These are phyloP conservation scores for Hexactinellida sp. DNA, from an alignment of 37 sponge, comb jelly and placozoan genomes.

Conservation along the genomic window DNA sequence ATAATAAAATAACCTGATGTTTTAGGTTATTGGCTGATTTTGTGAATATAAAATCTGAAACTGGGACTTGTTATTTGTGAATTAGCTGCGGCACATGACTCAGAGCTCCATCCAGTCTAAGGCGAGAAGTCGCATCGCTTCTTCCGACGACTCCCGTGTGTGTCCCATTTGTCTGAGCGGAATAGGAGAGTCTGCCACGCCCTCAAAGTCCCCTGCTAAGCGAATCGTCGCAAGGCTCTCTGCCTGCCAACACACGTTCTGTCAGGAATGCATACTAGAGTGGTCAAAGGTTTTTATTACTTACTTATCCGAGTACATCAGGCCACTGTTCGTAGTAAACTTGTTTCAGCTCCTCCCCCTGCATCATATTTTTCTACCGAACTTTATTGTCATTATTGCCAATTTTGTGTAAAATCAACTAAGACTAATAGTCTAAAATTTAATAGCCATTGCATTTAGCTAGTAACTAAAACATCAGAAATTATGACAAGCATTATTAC, in stretches of 20 bases:
- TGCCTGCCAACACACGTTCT: slow-evolving; percentile 51
- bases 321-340: no score
- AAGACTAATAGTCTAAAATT: no score
- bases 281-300: slow-evolving; percentile 62
- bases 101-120: neutral
- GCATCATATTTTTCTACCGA: no score
- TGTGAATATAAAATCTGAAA: no score
- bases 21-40: no score
- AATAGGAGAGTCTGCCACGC: slow-evolving; percentile 12
- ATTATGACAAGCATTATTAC: no score
- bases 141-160: slow-evolving; percentile 2
- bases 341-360: no score
- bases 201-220: neutral
- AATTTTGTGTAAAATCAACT: no score
- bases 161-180: slow-evolving; percentile 39
- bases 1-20: no score
- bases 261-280: slow-evolving; percentile 51
- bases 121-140: neutral
- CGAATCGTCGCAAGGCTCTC: slow-evolving; percentile 33
- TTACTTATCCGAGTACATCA: neutral
- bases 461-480: no score
- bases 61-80: neutral
- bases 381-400: no score
- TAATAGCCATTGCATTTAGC: no score
- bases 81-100: neutral